Percentiles rank a stretch among this genome's conserved stretches.
Evolutionary conservation across 1,140 invertebrate species (phyloP).

Genomic region (Scylla paramamosain): DNA sequence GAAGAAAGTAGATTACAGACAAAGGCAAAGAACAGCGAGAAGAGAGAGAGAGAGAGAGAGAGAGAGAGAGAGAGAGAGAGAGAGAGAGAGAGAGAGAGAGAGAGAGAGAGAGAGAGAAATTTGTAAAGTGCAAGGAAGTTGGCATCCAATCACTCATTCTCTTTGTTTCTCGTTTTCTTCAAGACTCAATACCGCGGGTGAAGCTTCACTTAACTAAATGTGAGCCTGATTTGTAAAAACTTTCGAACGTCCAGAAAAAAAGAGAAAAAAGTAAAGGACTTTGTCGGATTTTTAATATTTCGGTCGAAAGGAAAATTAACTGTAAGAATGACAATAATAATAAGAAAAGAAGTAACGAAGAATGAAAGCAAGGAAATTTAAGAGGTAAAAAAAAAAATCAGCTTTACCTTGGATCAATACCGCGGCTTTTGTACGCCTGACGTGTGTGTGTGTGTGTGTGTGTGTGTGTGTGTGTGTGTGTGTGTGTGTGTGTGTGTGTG

Average conservation of each 20-base stretch:
- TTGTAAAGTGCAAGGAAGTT: background rate
- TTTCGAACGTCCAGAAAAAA: background rate
- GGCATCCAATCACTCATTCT: constrained; percentile 9
- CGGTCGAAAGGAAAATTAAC: too few relatives aligned
- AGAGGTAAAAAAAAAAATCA: background rate
- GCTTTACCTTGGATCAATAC: background rate
- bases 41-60: too few relatives aligned
- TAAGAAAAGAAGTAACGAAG: background rate
- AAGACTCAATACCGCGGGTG: background rate
- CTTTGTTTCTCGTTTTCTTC: background rate
- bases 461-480: constrained; percentile 3
- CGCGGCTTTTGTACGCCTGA: background rate
- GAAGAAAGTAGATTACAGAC: too few relatives aligned
- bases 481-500: background rate
- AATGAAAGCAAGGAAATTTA: background rate
- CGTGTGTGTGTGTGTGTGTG: constrained; percentile 12
- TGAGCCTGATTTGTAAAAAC: background rate
- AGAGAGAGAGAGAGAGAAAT: background rate
- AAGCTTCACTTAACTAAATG: background rate
- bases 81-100: background rate
- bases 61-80: background rate
- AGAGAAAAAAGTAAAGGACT: background rate
- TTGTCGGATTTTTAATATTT: background rate
- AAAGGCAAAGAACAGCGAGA: too few relatives aligned
- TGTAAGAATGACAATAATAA: background rate